A percentile compares a stretch with the other conserved stretches of the same genome.
phyloP scores from a whole-genome alignment of 2,888 invertebrate species.

The Tachystola acroxantha region DNA sequence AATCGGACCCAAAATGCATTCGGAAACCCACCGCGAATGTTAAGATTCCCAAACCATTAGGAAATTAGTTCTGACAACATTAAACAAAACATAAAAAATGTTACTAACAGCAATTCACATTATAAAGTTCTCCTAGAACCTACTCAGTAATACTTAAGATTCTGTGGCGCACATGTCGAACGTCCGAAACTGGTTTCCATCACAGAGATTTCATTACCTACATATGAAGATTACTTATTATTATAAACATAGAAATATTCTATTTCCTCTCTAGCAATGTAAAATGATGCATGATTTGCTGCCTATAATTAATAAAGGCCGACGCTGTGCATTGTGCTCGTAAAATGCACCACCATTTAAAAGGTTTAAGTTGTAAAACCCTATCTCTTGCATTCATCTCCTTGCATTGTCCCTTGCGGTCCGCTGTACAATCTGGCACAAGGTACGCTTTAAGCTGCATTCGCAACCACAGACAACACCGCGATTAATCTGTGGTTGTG shows the following conservation, averaged over 20 bases:
- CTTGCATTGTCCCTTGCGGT: conserved; percentile 64
- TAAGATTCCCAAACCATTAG: conserved; percentile 62
- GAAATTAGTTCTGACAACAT: conserved; percentile 73
- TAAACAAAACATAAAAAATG: conserved; percentile 69
- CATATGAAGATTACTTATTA: conserved; percentile 60
- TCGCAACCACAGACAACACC: no score
- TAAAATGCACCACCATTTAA: conserved; percentile 55
- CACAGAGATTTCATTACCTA: conserved; percentile 71
- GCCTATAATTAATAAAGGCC: conserved; percentile 56
- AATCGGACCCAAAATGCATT: conserved; percentile 64
- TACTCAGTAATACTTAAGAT: conserved; percentile 72
- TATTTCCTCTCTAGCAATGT: conserved; percentile 63
- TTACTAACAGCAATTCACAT: conserved; percentile 72
- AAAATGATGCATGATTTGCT: conserved; percentile 62
- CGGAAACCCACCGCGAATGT: conserved; percentile 48
- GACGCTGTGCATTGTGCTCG: conserved; percentile 52
- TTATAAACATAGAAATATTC: conserved; percentile 62
- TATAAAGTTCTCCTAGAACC: conserved; percentile 60
- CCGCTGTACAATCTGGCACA: conserved; percentile 66
- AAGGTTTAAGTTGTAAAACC: conserved; percentile 37
- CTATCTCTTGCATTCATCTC: conserved; percentile 67
- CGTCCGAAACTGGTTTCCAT: conserved; percentile 66
- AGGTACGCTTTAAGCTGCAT: conserved; percentile 61
- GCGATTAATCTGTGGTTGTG: no score
- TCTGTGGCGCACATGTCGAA: conserved; percentile 58